Percentiles rank a stretch among this genome's conserved stretches.
Evolutionary conservation across 35 echinoderm and acorn worm genomes (phyloP).

Genomic region (Diadema setosum): DNA sequence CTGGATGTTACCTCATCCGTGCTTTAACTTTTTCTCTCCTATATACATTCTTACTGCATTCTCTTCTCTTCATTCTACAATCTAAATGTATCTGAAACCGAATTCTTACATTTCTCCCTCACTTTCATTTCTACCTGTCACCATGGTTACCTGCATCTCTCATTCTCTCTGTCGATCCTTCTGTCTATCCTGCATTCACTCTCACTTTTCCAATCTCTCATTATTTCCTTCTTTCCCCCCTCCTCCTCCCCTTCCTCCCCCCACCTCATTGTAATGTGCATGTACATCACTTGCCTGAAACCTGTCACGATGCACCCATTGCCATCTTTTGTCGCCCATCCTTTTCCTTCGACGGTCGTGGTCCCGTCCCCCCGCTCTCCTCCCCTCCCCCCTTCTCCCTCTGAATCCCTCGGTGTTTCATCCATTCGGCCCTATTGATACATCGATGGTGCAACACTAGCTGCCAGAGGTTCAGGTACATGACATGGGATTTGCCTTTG

Average conservation of each 20-base stretch:
- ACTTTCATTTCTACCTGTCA: neutral
- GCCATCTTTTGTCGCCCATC: neutral
- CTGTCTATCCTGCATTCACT: neutral
- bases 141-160: neutral
- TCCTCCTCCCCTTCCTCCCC: neutral
- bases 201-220: neutral
- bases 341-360: neutral
- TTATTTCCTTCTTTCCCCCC: neutral
- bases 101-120: no score
- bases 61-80: no score
- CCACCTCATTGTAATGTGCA: neutral
- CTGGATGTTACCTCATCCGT: neutral
- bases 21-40: neutral
- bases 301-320: neutral
- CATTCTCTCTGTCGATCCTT: neutral
- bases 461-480: no score
- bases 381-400: neutral
- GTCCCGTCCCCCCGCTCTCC: neutral
- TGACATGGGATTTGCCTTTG: no score
- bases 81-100: no score
- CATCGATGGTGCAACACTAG: no score
- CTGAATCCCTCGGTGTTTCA: neutral
- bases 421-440: no score
- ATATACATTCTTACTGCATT: no score
- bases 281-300: neutral